A percentile compares a stretch with the other conserved stretches of the same genome.
Conservation (phyloP, 2,113 vertebrate species). For the Pogonocichla stellata region DNA sequence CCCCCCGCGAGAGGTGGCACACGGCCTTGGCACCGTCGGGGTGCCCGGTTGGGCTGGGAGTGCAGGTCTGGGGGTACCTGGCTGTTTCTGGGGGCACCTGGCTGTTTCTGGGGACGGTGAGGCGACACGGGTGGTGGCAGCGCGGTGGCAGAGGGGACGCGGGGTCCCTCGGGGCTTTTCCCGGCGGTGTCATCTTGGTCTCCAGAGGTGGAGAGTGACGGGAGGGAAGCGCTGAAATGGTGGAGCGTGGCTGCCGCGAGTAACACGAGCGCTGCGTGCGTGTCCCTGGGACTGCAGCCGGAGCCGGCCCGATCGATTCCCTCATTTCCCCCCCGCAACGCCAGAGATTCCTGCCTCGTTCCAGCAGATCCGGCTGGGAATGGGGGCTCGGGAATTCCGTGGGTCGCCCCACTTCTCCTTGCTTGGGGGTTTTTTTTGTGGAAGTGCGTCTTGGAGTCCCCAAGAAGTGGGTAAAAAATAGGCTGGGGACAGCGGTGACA, state of each 20-base stretch:
- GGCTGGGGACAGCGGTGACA: not conserved
- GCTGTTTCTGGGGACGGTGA: rapidly evolving
- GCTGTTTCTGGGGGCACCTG: too few species aligned
- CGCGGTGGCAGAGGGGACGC: rapidly evolving
- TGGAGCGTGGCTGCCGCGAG: not conserved
- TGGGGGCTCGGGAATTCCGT: not conserved
- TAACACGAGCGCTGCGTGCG: rapidly evolving
- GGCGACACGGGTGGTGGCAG: rapidly evolving
- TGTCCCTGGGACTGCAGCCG: not conserved
- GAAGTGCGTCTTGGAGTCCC: rapidly evolving
- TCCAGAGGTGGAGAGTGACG: not conserved
- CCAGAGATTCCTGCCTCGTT: not conserved
- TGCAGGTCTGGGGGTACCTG: not conserved
- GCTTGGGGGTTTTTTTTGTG: not conserved
- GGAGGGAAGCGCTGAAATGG: not conserved
- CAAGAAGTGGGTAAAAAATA: not conserved
- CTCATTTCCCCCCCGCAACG: rapidly evolving
- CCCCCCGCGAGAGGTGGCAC: not conserved
- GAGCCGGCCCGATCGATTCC: not conserved
- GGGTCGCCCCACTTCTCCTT: not conserved
- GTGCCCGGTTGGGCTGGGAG: not conserved
- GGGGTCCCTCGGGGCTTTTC: not conserved
- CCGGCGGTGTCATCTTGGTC: not conserved
- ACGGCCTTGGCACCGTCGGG: not conserved
- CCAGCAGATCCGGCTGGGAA: not conserved